These are phyloP conservation scores for Caiman crocodilus DNA, from an alignment of 2,797 vertebrate species.

Conservation along the genomic window DNA sequence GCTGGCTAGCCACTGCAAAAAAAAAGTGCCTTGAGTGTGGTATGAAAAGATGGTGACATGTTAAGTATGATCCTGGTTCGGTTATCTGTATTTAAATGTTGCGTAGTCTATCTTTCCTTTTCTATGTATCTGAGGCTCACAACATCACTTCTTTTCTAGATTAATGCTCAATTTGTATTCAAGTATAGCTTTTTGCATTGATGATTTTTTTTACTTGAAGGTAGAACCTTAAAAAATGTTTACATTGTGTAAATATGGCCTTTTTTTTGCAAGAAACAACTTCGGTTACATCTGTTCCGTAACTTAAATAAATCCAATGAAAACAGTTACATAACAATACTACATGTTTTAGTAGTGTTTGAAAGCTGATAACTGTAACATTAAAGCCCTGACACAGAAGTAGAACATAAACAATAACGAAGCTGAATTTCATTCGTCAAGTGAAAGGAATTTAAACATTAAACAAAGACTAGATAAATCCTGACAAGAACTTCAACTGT, in stretches of 20 bases:
- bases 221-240: neutral
- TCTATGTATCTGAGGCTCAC: neutral
- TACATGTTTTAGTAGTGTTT: neutral
- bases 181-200: neutral
- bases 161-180: neutral
- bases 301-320: neutral
- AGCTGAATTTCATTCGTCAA: neutral
- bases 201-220: neutral
- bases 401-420: neutral
- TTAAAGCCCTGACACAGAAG: neutral
- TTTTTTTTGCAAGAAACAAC: neutral
- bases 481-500: neutral
- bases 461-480: fast-evolving
- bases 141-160: neutral
- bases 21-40: neutral
- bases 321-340: neutral
- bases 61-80: neutral
- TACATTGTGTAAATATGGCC: neutral
- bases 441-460: neutral
- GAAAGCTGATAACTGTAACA: neutral
- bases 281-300: neutral
- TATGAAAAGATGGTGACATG: too few relatives aligned
- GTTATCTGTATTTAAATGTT: neutral
- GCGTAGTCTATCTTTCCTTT: neutral
- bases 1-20: neutral